Conservation (phyloP, 2,888 invertebrate genomes). For the Rhorus exstirpatorius region DNA sequence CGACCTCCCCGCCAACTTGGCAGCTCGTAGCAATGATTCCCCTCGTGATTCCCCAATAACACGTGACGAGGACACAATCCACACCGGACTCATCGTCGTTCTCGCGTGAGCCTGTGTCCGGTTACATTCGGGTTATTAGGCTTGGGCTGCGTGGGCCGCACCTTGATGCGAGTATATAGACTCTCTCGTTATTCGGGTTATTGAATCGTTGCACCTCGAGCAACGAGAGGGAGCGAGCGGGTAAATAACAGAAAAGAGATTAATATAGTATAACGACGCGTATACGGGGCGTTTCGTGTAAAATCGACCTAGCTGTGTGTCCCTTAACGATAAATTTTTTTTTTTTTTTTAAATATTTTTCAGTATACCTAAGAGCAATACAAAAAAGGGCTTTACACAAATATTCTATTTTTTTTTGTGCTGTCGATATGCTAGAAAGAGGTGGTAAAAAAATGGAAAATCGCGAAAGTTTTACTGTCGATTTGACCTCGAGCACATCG, state of each 20-base stretch:
- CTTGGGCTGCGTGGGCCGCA: slow-evolving; percentile 77
- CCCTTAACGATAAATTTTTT: no score
- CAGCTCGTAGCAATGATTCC: slow-evolving; percentile 38
- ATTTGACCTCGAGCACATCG: slow-evolving; percentile 8
- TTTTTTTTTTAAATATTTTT: no score
- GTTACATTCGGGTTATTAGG: slow-evolving; percentile 81
- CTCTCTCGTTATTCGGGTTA: slow-evolving; percentile 63
- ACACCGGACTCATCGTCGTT: slow-evolving; percentile 45
- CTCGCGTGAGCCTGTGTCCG: slow-evolving; percentile 75
- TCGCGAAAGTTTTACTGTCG: slow-evolving; percentile 1
- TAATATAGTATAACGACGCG: no score
- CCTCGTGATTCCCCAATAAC: no score
- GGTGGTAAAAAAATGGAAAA: not conserved
- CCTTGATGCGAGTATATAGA: slow-evolving; percentile 74
- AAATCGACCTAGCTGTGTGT: no score
- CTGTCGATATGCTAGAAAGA: not conserved
- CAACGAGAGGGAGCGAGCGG: slow-evolving; percentile 7
- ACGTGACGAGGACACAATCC: not conserved
- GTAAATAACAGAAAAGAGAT: not conserved
- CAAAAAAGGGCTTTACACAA: no score
- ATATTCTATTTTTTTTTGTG: not conserved
- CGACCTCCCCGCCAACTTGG: not conserved
- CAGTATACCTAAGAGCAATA: no score
- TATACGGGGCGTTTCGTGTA: no score
- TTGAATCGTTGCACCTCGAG: slow-evolving; percentile 61